Base-by-base conservation (phyloP, 2,797 vertebrate genomes). In the Sciurus carolinensis region DNA sequence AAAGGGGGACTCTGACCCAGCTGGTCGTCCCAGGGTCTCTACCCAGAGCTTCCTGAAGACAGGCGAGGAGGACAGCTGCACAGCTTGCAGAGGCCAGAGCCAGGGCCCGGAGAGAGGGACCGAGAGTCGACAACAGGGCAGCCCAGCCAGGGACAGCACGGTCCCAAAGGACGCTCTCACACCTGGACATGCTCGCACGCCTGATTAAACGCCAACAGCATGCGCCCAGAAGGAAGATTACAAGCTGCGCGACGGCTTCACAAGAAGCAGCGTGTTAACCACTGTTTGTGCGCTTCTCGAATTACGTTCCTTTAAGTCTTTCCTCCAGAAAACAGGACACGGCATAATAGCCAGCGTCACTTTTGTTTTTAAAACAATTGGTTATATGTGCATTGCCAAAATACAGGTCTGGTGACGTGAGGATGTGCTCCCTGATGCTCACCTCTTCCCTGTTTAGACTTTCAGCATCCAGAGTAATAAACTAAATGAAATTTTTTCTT, bases 161-260 rank as follows among this genome's bases (percentile, higher is more conserved):
- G 92, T 97, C 95, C 89, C 96, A 24, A 97, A 97, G 96, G 96
- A 97, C 93, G 33, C 95, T 98, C 97, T 97, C 95, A 98, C 98
- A 98, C 98, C 98, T 98, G 98, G 98, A 97, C 96, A 39, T 3
- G 96, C 97, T 96, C 96, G 75, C 95, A 98, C 0, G 97, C 98
- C 97, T 98, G 98, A 98, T 97, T 98, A 98, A 97, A 96, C 98
- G 92, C 96, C 84, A 98, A 97, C 98, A 98, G 98, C 97, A 9
- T 92, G 96, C 97, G 96, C 94, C 97, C 95, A 66, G 72, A 96
- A 97, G 98, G 97, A 98, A 98, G 98, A 98, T 98, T 97, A 97
- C 97, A 98, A 98, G 97, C 97, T 98, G 97, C 96, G 97, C 98
- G 98, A 97, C 97, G 97, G 97, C 96, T 97, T 97, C 97, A 94